A percentile compares a stretch with the other conserved stretches of the same genome.
phyloP scores from a whole-genome alignment of 92 coral and sea anemone genomes.

The Anthopleura xanthogrammica region DNA sequence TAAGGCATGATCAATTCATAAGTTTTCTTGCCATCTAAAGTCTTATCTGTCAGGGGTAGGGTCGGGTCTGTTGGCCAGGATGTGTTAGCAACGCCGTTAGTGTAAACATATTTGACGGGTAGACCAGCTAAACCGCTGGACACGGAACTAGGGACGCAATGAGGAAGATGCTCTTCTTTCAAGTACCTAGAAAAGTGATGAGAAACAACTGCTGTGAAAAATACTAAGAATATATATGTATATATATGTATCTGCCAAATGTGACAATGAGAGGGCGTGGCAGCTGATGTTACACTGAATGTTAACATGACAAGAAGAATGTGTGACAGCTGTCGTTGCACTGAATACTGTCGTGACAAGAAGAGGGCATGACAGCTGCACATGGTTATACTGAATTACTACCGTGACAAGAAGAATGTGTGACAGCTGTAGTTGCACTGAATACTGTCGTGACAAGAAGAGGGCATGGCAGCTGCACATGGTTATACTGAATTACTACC shows the following conservation, averaged over 20 bases:
- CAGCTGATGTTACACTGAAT: no score
- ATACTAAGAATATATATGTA: no score
- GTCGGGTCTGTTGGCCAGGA: constrained; percentile 65
- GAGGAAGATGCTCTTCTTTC: constrained; percentile 63
- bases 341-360: no score
- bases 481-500: background rate
- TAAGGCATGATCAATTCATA: constrained; percentile 77
- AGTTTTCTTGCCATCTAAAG: constrained; percentile 59
- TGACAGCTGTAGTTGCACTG: background rate
- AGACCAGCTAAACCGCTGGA: constrained; percentile 80
- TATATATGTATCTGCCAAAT: no score
- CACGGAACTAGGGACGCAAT: constrained; percentile 82
- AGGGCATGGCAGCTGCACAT: no score
- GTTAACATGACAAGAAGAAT: background rate
- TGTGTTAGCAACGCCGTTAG: constrained; percentile 58
- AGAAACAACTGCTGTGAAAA: background rate
- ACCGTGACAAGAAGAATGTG: background rate
- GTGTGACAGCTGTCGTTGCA: background rate
- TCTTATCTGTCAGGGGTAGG: constrained; percentile 58
- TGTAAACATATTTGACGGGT: constrained; percentile 75
- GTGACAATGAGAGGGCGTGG: no score
- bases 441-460: no score
- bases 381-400: no score
- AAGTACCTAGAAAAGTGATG: constrained; percentile 52
- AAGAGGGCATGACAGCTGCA: no score